Percentiles rank a stretch among this genome's conserved stretches.
phyloP scores from a whole-genome alignment of 2,888 invertebrate genomes.

The Drosophila ezoana region DNA sequence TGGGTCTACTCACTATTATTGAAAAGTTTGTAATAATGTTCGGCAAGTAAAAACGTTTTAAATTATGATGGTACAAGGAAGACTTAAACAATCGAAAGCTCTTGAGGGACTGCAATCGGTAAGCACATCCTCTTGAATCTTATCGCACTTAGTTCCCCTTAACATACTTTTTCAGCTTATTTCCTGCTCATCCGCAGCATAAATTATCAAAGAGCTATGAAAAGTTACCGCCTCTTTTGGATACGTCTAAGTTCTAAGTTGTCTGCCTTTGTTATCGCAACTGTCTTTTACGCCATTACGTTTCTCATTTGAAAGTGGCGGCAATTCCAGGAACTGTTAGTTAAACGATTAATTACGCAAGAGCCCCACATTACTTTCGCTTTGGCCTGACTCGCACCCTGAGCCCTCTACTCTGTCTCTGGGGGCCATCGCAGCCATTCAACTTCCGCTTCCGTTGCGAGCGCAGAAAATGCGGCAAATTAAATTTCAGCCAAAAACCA shows the following conservation, averaged over 20 bases:
- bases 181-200: conserved; percentile 21
- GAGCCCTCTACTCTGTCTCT: neutral
- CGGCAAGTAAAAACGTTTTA: neutral
- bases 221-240: conserved; percentile 6
- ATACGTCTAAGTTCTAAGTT: conserved; percentile 16
- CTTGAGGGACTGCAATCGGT: neutral
- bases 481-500: conserved; percentile 69
- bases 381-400: neutral
- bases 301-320: conserved; percentile 51
- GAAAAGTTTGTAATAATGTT: no score
- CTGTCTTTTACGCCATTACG: conserved; percentile 59
- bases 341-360: conserved; percentile 76
- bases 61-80: neutral
- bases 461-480: conserved; percentile 65
- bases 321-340: conserved; percentile 62
- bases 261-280: conserved; percentile 49
- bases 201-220: conserved; percentile 24
- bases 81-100: conserved; percentile 3
- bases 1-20: no score
- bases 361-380: conserved; percentile 46
- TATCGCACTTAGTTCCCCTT: neutral
- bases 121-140: neutral
- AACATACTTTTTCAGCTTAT: conserved; percentile 29
- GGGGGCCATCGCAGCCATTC: conserved; percentile 38
- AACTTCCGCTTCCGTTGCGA: conserved; percentile 56